A percentile compares a stretch with the other conserved stretches of the same genome.
Evolutionary conservation across 2,113 vertebrate species (phyloP).

Genomic region (Numenius arquata): DNA sequence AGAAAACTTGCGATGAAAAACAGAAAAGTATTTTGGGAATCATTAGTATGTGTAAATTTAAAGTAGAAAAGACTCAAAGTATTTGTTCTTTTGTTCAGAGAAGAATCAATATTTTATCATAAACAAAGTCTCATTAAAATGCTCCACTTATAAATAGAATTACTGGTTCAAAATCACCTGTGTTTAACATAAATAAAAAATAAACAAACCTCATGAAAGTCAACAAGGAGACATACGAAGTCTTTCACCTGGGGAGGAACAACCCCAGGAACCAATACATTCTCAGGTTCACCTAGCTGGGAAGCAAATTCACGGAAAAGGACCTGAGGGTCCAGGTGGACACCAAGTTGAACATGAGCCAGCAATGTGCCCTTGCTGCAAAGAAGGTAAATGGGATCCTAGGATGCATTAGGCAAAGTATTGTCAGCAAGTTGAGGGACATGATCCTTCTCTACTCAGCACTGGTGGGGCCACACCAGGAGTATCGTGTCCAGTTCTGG

Average conservation of each 20-base stretch:
- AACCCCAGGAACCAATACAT: background rate
- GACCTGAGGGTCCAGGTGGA: too few species aligned
- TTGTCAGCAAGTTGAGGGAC: background rate
- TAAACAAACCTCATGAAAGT: background rate
- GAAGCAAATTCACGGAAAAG: background rate
- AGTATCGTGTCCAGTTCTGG: background rate
- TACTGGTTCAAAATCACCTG: background rate
- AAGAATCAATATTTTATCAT: background rate
- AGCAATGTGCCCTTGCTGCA: background rate
- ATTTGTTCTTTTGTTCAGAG: background rate
- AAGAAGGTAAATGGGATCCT: background rate
- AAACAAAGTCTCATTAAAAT: background rate
- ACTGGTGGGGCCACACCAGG: background rate
- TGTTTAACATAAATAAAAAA: background rate
- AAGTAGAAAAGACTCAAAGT: background rate
- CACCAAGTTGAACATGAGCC: background rate
- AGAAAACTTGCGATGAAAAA: background rate
- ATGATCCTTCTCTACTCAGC: background rate
- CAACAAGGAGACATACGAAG: background rate
- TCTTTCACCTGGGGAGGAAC: background rate
- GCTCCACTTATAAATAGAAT: background rate
- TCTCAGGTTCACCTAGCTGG: background rate
- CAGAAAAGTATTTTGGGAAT: background rate
- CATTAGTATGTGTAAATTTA: background rate
- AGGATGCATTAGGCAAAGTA: background rate